These are phyloP conservation scores for Melanotaenia trifasciata DNA, from an alignment of 2,797 vertebrate species.

Conservation along the genomic window DNA sequence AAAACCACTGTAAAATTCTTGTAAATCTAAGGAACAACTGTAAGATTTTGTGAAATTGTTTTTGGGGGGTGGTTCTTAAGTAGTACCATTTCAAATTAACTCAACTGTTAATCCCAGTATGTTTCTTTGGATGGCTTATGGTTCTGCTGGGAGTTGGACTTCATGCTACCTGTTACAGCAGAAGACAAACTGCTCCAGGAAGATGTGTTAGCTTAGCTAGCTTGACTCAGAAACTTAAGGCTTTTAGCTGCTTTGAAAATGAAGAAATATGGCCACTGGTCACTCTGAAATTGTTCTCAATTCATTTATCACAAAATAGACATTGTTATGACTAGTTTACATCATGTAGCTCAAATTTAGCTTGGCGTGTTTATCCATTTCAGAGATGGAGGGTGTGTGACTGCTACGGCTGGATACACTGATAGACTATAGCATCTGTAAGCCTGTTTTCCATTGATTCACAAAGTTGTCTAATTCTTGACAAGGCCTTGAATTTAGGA, in stretches of 20 bases:
- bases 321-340: neutral
- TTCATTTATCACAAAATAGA: neutral
- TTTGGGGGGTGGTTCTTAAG: neutral
- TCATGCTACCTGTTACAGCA: neutral
- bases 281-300: neutral
- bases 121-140: neutral
- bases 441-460: neutral
- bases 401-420: neutral
- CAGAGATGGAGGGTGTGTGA: neutral
- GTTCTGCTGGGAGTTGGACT: neutral
- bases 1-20: slow-evolving; percentile 1
- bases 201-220: neutral
- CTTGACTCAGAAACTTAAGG: neutral
- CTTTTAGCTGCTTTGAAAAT: neutral
- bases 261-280: neutral
- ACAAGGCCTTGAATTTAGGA: neutral
- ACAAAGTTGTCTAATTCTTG: neutral
- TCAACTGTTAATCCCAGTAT: neutral
- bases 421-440: neutral
- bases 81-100: neutral
- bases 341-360: neutral
- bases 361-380: neutral
- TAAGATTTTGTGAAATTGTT: neutral
- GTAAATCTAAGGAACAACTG: neutral
- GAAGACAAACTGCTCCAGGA: neutral